phyloP scores from a whole-genome alignment of 2,797 vertebrate species.

The Psittacula derbiana region DNA sequence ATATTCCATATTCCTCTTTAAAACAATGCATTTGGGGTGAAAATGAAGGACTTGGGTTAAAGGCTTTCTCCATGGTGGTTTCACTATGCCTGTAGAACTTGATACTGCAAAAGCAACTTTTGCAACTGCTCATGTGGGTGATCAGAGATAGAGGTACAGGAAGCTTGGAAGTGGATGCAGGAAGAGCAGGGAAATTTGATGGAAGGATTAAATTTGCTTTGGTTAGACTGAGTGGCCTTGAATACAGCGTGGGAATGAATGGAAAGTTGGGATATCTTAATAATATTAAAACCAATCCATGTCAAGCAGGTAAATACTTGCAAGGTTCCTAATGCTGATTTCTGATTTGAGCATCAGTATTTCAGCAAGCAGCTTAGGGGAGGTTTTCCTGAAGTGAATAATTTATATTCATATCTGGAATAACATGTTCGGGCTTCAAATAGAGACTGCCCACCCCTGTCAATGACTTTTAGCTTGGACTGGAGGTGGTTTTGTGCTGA shows the following conservation, averaged over 20 bases:
- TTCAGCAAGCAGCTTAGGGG: not conserved
- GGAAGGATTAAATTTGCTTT: not conserved
- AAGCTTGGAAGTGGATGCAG: not conserved
- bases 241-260: not conserved
- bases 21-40: not conserved
- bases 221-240: not conserved
- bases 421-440: not conserved
- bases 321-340: not conserved
- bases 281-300: not conserved
- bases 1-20: not conserved
- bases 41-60: not conserved
- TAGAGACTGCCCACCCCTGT: not conserved
- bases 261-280: not conserved
- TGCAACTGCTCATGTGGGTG: fast-evolving
- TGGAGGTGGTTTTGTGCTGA: not conserved
- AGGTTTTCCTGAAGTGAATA: not conserved
- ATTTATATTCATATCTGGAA: not conserved
- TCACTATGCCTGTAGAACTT: not conserved
- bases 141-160: not conserved
- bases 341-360: not conserved
- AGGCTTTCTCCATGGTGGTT: not conserved
- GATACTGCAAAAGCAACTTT: not conserved
- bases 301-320: not conserved
- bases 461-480: not conserved
- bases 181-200: not conserved